phyloP scores from a whole-genome alignment of 1,140 invertebrate species.

The Eumeta japonica region DNA sequence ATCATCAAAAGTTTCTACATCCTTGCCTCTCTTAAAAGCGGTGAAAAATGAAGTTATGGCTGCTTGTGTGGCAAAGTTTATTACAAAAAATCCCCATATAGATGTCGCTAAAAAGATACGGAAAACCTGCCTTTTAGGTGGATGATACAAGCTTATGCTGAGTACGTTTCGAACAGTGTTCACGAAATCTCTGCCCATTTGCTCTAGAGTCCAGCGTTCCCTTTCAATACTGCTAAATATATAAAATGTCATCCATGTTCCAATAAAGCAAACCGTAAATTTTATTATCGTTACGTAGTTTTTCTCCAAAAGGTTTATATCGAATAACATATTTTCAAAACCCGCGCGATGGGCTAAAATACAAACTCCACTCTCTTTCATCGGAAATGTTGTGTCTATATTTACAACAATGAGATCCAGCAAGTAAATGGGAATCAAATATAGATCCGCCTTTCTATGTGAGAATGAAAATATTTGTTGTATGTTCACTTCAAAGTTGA shows the following conservation, averaged over 20 bases:
- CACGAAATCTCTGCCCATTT: constrained; percentile 37
- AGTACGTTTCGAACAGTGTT: constrained; percentile 33
- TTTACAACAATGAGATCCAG: constrained; percentile 36
- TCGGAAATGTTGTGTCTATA: constrained; percentile 31
- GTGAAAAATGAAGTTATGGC: constrained; percentile 48
- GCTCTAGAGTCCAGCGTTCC: constrained; percentile 23
- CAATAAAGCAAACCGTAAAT: constrained; percentile 30
- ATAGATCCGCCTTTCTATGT: constrained; percentile 33
- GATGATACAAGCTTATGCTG: constrained; percentile 28
- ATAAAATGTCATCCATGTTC: constrained; percentile 35
- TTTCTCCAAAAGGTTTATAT: constrained; percentile 24
- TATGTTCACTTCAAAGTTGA: constrained; percentile 33
- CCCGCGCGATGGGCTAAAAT: constrained; percentile 32
- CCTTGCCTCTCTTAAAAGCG: constrained; percentile 35
- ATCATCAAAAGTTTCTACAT: constrained; percentile 48
- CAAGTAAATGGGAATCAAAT: constrained; percentile 37
- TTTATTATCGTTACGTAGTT: constrained; percentile 18
- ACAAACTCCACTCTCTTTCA: constrained; percentile 42
- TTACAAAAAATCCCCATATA: constrained; percentile 41
- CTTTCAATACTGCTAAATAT: constrained; percentile 28
- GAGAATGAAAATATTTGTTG: constrained; percentile 32
- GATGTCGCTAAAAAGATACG: constrained; percentile 31
- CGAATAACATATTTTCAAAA: constrained; percentile 36
- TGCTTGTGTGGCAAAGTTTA: constrained; percentile 45
- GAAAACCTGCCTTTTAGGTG: constrained; percentile 27